Percentiles rank a stretch among this genome's conserved stretches.
Evolutionary conservation across 2,888 invertebrate genomes (phyloP).

Genomic region (Ferrisia virgata): DNA sequence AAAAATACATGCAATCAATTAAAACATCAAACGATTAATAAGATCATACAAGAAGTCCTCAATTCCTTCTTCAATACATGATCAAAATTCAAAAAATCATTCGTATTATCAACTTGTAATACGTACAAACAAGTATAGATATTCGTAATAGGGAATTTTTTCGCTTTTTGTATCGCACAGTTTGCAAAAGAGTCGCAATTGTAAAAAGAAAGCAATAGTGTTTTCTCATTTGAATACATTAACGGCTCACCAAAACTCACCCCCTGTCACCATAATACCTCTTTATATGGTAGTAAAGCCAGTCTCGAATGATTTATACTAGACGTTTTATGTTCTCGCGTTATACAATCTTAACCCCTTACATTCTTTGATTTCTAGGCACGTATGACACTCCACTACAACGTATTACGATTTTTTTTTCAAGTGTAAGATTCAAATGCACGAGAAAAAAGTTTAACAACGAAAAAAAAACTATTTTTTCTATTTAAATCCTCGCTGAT

Average conservation of each 20-base stretch:
- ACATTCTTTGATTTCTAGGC: constrained; percentile 14
- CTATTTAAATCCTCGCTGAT: neutral
- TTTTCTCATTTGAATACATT: constrained; percentile 36
- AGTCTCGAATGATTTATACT: constrained; percentile 7
- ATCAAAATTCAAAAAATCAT: too few species aligned
- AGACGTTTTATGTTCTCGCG: constrained; percentile 29
- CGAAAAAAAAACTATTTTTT: neutral
- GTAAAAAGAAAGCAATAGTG: neutral
- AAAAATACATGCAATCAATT: too few species aligned
- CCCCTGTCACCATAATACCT: constrained; percentile 5
- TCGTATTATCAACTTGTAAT: neutral
- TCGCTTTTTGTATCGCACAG: neutral
- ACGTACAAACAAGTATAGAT: neutral
- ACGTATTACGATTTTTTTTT: constrained; percentile 6
- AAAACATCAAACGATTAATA: too few species aligned
- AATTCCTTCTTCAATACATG: too few species aligned
- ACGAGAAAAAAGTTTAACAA: neutral
- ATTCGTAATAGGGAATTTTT: neutral
- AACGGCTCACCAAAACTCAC: constrained; percentile 26
- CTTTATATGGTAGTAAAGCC: constrained; percentile 15
- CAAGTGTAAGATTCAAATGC: neutral
- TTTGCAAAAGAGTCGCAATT: neutral
- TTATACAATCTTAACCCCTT: constrained; percentile 6
- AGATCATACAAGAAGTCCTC: too few species aligned
- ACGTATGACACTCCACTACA: neutral